Evolutionary conservation across 2,797 vertebrate genomes (phyloP).

Genomic region (Danionella dracula): DNA sequence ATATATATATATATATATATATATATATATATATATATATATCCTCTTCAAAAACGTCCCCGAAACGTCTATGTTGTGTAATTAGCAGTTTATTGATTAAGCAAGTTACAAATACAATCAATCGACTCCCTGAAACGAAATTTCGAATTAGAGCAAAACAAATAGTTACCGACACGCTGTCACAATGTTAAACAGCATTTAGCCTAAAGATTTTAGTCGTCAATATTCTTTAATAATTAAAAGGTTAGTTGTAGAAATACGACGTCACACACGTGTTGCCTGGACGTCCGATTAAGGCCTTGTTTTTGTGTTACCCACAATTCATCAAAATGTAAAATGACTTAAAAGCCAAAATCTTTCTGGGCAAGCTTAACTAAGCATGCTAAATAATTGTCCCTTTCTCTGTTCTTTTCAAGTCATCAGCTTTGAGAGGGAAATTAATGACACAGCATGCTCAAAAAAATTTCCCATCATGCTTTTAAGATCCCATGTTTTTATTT

Average conservation of each 20-base stretch:
- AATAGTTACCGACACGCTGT: background rate
- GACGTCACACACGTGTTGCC: background rate
- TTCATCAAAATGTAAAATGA: background rate
- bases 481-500: constrained; percentile 24
- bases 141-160: constrained; percentile 22
- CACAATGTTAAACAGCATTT: background rate
- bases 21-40: too few relatives aligned
- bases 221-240: background rate
- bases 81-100: constrained; percentile 44
- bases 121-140: constrained; percentile 13
- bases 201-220: background rate
- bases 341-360: background rate
- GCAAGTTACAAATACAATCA: constrained; percentile 32
- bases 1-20: too few relatives aligned
- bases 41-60: constrained; percentile 30
- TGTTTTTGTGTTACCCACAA: too few relatives aligned
- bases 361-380: background rate
- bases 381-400: background rate
- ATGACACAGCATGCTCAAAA: constrained; percentile 26
- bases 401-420: constrained; percentile 10
- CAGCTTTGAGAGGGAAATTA: constrained; percentile 11
- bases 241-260: too few relatives aligned
- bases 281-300: constrained; percentile 1
- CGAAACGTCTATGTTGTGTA: constrained; percentile 41
- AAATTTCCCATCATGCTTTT: constrained; percentile 18